Base-by-base conservation (phyloP, 2,888 invertebrate genomes). In the Megastigmus dorsalis region DNA sequence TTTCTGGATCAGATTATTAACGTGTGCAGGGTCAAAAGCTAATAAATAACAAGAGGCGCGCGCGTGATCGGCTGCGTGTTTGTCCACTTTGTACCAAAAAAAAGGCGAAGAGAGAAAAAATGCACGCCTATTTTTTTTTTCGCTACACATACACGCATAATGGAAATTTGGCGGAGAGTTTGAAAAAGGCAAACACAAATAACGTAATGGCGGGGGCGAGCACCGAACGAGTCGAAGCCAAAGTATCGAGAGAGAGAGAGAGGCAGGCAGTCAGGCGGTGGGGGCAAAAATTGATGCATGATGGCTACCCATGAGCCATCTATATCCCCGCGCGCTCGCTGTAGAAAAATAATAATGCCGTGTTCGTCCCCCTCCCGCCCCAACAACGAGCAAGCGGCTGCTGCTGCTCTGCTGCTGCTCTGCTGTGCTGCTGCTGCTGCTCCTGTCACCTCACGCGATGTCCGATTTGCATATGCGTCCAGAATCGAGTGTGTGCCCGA, bases 271-370 rank as follows among this genome's bases (percentile, higher is more conserved):
- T n/a, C n/a, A n/a, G n/a, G n/a, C 3, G 52, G 73, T 48, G 74
- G 79, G 75, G 67, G 68, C 13, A 69, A 73, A 76, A 76, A 70
- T 67, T 76, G 74, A 78, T 66, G 74, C 80, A 80, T 73, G 80
- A 83, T 83, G 82, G 82, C 82, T 77, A 79, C 79, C 79, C 57
- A 68, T 67, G 77, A 72, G 77, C 73, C 70, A 76, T 80, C 28
- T 50, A 36, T 48, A 30, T 77, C 78, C 78, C 79, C 79, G n/a
- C n/a, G n/a, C 76, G 78, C 79, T 57, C 23, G 76, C 69, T 28
- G 59, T 50, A 76, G 77, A 79, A 76, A 70, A 78, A 77, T 79
- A 80, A 79, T 81, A 82, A 81, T 78, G 80, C 68, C 4, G 18
- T n/a, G n/a, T n/a, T n/a, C n/a, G n/a, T 41, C 26, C 23, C 59